Evolutionary conservation across 1,140 invertebrate species (phyloP), one percentile per base, ranked within the genome.

Genomic region (Glossosoma conforme): DNA sequence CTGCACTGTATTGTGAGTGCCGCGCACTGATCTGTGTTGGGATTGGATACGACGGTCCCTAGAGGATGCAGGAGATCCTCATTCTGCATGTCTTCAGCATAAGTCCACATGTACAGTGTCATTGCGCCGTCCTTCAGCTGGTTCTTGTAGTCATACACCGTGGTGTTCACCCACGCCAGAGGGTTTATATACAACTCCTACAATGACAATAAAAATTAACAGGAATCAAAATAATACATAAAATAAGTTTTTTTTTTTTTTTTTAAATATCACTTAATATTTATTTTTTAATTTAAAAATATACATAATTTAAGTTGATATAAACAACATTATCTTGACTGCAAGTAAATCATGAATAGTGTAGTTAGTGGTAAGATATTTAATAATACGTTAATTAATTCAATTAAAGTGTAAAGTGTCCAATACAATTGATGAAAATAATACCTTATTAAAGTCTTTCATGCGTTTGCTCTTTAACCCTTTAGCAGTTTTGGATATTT

Each of bases 111-210:
- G 61, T 90, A 91, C 1, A 97, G 73, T 2, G 89, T 91, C 67
- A 88, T 83, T n/a, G 85, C 84, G 11, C 89, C 91, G 17, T 76
- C 86, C 59, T 88, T 84, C 14, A 97, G 69, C 56, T 89, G 85
- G 61, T 88, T 84, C 65, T 90, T 92, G 67, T 92, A 97, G 68
- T 97, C 93, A 72, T 93, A 97, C 53, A 97, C 77, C 33, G 93
- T 91, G 1, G 92, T 88, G 66, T 97, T 97, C 0, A 89, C 91
- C 93, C 93, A 98, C 15, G 89, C 91, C 43, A 97, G 70, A 2
- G 89, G 87, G 70, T 89, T 90, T 54, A 85, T 81, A 56, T 81
- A 83, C 62, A 79, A 69, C 24, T 87, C 85, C 76, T 87, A 72
- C 42, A 72, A 70, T n/a, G n/a, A n/a, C 63, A 44, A 65, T 66